Base-by-base conservation (phyloP, 1,140 invertebrate genomes). In the Hormaphis cornu region DNA sequence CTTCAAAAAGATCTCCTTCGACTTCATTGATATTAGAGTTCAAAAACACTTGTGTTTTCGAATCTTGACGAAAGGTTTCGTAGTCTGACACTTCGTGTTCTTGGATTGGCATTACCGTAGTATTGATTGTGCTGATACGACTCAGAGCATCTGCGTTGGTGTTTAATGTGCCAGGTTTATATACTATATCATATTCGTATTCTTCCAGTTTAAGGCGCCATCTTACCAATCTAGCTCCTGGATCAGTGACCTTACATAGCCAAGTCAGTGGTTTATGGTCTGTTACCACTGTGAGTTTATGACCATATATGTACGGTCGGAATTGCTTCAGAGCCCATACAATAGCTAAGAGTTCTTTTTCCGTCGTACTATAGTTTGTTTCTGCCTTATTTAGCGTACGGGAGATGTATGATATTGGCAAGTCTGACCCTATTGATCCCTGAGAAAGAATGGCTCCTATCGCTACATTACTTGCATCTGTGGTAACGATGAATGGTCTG, bases 401-500 rank as follows among this genome's bases (percentile, higher is more conserved):
- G 46, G 76, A 79, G 0, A 76, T 76, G 71, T 77, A 82, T 3
- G 74, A 74, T 24, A 79, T 76, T 0, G 78, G 77, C 26, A 50
- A 46, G n/a, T 72, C 72, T 7, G 46, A 42, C 8, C 70, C 71
- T 6, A 74, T 56, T 10, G 72, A 35, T 40, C 75, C 75, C 74
- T 80, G 78, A 0, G 69, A 75, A 28, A 77, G 53, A 10, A 77
- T 63, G 0, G 74, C 75, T 0, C 74, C 76, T 63, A 76, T 72
- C 2, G 74, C 75, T 26, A 28, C 20, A 33, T 69, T 40, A 14
- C 35, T 56, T 2, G 70, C 81, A 16, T 83, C 82, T 33, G 83
- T 84, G 72, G 79, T 83, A 35, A 83, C 82, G 81, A 82, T 83
- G 77, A 79, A 77, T 70, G 50, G 69, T 74, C 76, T 75, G 16